Percentiles rank a stretch among this genome's conserved stretches.
Conservation (phyloP, 2,888 invertebrate species). For the Luperina nickerlii region DNA sequence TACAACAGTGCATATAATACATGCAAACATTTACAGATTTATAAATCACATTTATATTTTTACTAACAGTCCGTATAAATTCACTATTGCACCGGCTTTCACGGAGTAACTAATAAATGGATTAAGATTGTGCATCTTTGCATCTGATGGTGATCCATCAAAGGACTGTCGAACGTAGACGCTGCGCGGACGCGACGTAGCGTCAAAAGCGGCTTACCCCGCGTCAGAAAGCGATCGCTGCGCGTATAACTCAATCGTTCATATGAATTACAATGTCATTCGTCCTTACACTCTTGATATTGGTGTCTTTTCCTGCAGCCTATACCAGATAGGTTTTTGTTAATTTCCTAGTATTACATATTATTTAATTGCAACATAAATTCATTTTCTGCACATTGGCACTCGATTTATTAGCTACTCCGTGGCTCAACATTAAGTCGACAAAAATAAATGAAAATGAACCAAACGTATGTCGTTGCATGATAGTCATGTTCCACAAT, state of each 20-base stretch:
- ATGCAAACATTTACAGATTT: constrained; percentile 35
- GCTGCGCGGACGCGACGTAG: neutral
- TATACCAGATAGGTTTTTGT: too few species aligned
- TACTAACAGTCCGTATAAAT: constrained; percentile 8
- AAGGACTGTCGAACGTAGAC: neutral
- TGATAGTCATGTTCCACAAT: constrained; percentile 9
- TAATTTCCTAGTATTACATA: neutral
- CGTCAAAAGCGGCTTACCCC: neutral
- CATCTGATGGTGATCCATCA: neutral
- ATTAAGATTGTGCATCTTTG: neutral
- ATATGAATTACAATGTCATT: neutral
- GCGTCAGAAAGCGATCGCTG: neutral
- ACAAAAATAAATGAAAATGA: too few species aligned
- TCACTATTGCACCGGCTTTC: neutral
- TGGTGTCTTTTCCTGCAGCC: too few species aligned
- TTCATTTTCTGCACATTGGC: neutral
- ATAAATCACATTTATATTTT: neutral
- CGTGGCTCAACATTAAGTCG: neutral
- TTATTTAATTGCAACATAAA: neutral
- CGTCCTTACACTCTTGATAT: too few species aligned
- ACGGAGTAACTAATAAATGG: constrained; percentile 20
- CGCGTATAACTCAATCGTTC: neutral
- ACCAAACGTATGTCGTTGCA: constrained; percentile 15
- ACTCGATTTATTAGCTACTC: constrained; percentile 18
- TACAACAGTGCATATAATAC: constrained; percentile 29